phyloP scores from a whole-genome alignment of 2,113 vertebrate genomes.

The Alexandromys fortis region DNA sequence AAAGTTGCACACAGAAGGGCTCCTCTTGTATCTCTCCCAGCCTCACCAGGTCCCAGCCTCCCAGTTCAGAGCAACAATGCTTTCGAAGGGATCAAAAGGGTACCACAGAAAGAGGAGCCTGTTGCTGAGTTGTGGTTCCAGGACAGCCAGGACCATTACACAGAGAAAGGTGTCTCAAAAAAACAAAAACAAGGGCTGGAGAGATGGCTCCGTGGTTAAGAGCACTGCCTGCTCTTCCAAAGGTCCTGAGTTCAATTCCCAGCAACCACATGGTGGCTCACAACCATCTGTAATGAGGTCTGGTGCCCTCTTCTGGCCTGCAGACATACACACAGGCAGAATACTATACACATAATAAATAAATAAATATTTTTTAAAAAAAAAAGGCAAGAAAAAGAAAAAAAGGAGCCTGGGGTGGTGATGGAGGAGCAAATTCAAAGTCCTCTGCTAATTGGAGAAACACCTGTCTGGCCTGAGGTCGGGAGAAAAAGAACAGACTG shows the following conservation, averaged over 20 bases:
- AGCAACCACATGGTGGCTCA: too few relatives aligned
- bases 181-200: background rate
- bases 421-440: background rate
- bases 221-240: too few relatives aligned
- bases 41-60: background rate
- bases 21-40: background rate
- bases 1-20: rapidly evolving
- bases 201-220: too few relatives aligned
- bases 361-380: too few relatives aligned
- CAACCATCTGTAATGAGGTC: too few relatives aligned
- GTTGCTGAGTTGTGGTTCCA: background rate
- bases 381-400: background rate
- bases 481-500: background rate
- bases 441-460: background rate
- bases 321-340: too few relatives aligned
- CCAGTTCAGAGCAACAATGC: background rate
- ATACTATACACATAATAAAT: too few relatives aligned
- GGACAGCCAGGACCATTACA: background rate
- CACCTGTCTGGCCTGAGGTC: background rate
- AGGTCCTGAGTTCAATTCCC: too few relatives aligned
- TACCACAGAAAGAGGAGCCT: background rate
- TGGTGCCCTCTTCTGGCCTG: too few relatives aligned
- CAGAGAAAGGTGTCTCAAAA: background rate
- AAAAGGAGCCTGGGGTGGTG: background rate
- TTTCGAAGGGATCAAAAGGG: background rate